phyloP scores from a whole-genome alignment of 2,888 invertebrate species.

The Dicyrtoma fusca region DNA sequence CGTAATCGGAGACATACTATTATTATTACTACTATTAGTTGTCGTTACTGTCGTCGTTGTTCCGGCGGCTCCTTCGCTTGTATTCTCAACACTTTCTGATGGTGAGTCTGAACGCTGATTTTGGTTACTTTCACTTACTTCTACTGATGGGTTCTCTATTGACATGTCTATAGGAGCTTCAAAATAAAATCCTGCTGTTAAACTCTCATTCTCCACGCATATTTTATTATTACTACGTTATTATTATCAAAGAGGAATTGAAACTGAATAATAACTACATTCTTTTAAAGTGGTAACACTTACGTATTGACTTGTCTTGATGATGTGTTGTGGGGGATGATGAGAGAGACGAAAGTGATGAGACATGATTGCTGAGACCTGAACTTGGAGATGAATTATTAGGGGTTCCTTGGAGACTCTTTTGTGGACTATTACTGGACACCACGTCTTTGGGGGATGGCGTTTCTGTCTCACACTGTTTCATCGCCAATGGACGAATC shows the following conservation, averaged over 20 bases:
- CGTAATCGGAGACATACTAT: not conserved
- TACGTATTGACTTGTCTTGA: slow-evolving; percentile 43
- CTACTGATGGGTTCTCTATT: slow-evolving; percentile 27
- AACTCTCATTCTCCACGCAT: not conserved
- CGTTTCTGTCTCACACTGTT: slow-evolving; percentile 59
- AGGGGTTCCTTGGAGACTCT: slow-evolving; percentile 59
- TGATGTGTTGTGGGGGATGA: slow-evolving; percentile 55
- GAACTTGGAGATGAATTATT: slow-evolving; percentile 62
- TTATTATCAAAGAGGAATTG: too few relatives aligned
- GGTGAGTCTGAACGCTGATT: slow-evolving; percentile 26
- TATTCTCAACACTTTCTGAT: slow-evolving; percentile 18
- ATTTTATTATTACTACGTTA: too few relatives aligned
- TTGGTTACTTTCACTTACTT: slow-evolving; percentile 28
- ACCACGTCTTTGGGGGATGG: slow-evolving; percentile 52
- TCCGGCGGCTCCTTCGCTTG: slow-evolving; percentile 16
- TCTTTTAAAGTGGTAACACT: slow-evolving; percentile 16
- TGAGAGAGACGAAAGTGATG: slow-evolving; percentile 55
- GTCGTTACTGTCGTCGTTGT: slow-evolving; percentile 25
- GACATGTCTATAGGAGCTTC: slow-evolving; percentile 24
- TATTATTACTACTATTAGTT: not conserved
- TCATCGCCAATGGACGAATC: slow-evolving; percentile 82
- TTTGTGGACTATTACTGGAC: slow-evolving; percentile 48
- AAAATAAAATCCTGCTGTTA: not conserved
- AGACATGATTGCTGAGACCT: slow-evolving; percentile 60
- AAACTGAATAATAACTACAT: too few relatives aligned